Conservation (phyloP, 2,888 invertebrate species). For the Caenorhabditis japonica region DNA sequence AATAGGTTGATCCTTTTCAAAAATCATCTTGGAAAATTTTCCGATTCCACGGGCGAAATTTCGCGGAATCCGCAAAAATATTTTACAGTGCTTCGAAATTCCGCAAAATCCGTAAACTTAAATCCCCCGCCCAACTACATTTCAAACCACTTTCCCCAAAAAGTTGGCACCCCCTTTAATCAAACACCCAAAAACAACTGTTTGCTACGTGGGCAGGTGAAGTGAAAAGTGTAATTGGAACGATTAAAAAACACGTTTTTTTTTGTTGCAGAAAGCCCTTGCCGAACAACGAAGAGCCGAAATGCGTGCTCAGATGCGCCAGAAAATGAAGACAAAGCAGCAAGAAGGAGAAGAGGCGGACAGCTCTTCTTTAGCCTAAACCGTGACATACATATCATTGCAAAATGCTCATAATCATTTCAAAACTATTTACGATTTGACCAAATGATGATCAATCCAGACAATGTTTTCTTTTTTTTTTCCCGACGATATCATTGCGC, state of each 20-base stretch:
- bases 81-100: no score
- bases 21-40: no score
- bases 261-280: constrained; percentile 32
- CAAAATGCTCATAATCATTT: constrained; percentile 19
- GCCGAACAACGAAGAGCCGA: constrained; percentile 47
- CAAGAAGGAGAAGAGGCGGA: constrained; percentile 27
- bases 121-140: no score
- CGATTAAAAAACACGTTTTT: no score
- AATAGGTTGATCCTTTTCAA: constrained; percentile 6
- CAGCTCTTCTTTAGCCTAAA: constrained; percentile 25
- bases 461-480: constrained; percentile 5
- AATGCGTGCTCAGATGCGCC: constrained; percentile 49
- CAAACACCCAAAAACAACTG: no score
- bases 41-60: no score
- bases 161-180: no score
- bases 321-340: constrained; percentile 34
- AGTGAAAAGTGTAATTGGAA: no score
- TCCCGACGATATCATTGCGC: constrained; percentile 36
- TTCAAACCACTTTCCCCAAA: no score
- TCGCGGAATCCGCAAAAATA: no score
- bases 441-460: constrained; percentile 13
- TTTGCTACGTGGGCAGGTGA: no score
- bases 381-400: constrained; percentile 23
- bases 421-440: constrained; percentile 1
- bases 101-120: no score